Percentiles rank a stretch among this genome's conserved stretches.
phyloP scores from a whole-genome alignment of 2,797 vertebrate species.

The Coregonus sp. region DNA sequence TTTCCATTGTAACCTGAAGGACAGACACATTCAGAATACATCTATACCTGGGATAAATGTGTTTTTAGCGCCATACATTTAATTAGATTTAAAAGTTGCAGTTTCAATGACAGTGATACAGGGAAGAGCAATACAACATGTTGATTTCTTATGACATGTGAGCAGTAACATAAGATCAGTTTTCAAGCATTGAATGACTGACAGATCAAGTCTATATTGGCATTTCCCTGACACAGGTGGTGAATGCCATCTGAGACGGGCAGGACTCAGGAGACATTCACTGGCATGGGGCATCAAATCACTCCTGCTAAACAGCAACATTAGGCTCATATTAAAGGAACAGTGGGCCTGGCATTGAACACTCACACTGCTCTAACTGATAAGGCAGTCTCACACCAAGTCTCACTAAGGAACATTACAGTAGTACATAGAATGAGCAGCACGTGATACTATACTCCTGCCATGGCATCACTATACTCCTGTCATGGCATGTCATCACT shows the following conservation, averaged over 20 bases:
- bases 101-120: background rate
- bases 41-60: background rate
- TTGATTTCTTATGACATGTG: background rate
- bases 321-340: background rate
- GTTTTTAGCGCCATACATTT: background rate
- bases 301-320: conserved; percentile 14
- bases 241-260: conserved; percentile 13
- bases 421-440: background rate
- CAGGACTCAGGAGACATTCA: background rate
- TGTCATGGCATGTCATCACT: too few relatives aligned
- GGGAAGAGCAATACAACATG: background rate
- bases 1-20: conserved; percentile 50
- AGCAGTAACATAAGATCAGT: background rate
- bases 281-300: background rate
- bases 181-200: background rate
- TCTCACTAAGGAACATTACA: too few relatives aligned
- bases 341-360: background rate
- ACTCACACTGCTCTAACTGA: background rate
- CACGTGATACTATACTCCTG: background rate
- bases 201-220: background rate
- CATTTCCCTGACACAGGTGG: background rate
- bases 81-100: background rate
- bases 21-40: background rate
- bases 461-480: too few relatives aligned
- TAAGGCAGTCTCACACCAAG: background rate